Evolutionary conservation across 2,113 vertebrate species (phyloP).

Genomic region (Catharus bicknelli): DNA sequence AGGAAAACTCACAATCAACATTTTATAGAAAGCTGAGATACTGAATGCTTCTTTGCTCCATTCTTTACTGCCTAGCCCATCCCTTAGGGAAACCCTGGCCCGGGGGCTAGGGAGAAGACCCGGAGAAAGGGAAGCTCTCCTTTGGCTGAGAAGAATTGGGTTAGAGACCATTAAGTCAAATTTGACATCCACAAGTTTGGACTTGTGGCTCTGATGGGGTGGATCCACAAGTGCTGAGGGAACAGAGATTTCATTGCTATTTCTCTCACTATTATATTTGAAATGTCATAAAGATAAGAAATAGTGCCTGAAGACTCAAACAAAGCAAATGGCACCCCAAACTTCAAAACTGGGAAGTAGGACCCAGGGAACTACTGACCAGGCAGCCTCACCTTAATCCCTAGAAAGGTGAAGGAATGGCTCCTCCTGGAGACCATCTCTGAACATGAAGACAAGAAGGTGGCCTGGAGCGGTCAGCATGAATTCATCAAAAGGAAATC

Average conservation of each 20-base stretch:
- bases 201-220: not conserved
- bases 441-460: not conserved
- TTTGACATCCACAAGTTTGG: not conserved
- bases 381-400: not conserved
- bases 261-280: not conserved
- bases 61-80: not conserved
- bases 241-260: not conserved
- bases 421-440: not conserved
- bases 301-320: fast-evolving
- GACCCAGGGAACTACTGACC: not conserved
- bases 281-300: not conserved
- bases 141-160: not conserved
- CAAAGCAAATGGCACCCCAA: not conserved
- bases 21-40: not conserved
- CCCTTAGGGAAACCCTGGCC: not conserved
- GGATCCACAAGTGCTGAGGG: not conserved
- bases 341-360: not conserved
- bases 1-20: not conserved
- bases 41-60: not conserved
- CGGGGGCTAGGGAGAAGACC: not conserved
- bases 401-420: not conserved
- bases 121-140: not conserved
- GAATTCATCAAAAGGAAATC: not conserved
- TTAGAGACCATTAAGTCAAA: not conserved
- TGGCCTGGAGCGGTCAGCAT: not conserved